phyloP scores from a whole-genome alignment of 2,888 invertebrate species.

The Hoplodrina ambigua region DNA sequence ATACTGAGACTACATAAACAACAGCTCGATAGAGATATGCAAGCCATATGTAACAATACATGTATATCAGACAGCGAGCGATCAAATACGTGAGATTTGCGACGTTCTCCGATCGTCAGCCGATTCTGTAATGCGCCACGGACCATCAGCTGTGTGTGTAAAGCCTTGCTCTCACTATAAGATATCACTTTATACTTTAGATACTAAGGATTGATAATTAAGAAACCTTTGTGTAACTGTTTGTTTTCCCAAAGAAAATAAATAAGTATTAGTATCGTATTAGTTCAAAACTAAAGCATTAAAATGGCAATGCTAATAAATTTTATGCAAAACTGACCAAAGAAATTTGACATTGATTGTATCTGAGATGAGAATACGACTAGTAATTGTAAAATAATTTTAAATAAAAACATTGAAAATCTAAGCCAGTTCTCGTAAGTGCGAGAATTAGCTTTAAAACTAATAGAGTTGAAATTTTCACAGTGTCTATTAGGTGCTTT shows the following conservation, averaged over 20 bases:
- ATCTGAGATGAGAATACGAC: no score
- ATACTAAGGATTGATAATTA: no score
- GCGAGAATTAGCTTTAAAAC: no score
- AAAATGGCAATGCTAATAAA: background rate
- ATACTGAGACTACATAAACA: background rate
- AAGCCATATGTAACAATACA: slow-evolving; percentile 77
- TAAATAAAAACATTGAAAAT: no score
- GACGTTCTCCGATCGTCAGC: slow-evolving; percentile 73
- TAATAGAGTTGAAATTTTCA: no score
- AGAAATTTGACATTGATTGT: no score
- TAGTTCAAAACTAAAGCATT: background rate
- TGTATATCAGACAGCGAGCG: slow-evolving; percentile 76
- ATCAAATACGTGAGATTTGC: slow-evolving; percentile 88
- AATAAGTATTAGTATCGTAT: background rate
- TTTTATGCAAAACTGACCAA: background rate
- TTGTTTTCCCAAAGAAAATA: no score
- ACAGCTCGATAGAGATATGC: slow-evolving; percentile 70
- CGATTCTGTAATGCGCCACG: slow-evolving; percentile 67
- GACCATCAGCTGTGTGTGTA: slow-evolving; percentile 27
- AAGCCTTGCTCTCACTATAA: slow-evolving; percentile 11
- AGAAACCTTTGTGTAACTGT: no score
- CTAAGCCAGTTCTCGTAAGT: no score
- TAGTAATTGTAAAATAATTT: no score
- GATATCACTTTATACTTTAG: no score
- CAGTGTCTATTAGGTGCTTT: no score